A percentile compares a stretch with the other conserved stretches of the same genome.
Conservation (phyloP, 1,140 invertebrate genomes). For the Propsilocerus akamusi region DNA sequence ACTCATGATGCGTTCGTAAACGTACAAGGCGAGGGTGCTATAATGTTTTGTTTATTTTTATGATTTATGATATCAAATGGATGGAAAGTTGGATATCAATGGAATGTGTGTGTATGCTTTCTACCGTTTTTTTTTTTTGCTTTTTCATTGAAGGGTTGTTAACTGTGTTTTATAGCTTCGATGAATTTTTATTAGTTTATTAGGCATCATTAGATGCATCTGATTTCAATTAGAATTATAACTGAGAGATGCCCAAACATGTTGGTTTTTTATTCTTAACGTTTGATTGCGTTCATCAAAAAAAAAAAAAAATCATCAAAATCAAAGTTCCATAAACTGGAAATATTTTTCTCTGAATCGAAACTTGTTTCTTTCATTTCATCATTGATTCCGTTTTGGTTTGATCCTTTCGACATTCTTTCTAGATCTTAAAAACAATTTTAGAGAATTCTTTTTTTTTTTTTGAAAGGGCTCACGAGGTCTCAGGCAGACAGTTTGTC, state of each 20-base stretch:
- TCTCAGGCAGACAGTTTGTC: not conserved
- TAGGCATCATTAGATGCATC: too few species aligned
- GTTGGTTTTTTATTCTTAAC: not conserved
- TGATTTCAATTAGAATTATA: too few species aligned
- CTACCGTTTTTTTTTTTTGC: not conserved
- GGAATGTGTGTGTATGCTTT: not conserved
- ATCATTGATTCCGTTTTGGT: too few species aligned
- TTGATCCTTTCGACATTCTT: not conserved
- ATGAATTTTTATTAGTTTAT: too few species aligned
- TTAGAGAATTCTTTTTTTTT: not conserved
- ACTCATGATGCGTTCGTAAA: too few species aligned
- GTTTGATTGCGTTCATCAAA: not conserved
- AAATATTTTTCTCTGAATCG: not conserved
- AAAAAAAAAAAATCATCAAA: not conserved
- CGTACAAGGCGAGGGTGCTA: not conserved
- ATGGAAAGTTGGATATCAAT: not conserved
- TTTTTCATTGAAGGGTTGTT: too few species aligned
- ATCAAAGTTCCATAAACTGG: not conserved
- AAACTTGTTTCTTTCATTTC: not conserved
- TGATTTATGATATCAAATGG: constrained; percentile 1
- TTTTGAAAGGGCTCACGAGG: too few species aligned
- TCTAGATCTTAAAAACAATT: too few species aligned
- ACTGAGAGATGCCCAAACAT: not conserved
- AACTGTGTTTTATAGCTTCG: not conserved
- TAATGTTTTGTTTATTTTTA: constrained; percentile 2